These are phyloP conservation scores for Rhinogobius similis DNA, from an alignment of 2,113 vertebrate genomes.

Conservation along the genomic window DNA sequence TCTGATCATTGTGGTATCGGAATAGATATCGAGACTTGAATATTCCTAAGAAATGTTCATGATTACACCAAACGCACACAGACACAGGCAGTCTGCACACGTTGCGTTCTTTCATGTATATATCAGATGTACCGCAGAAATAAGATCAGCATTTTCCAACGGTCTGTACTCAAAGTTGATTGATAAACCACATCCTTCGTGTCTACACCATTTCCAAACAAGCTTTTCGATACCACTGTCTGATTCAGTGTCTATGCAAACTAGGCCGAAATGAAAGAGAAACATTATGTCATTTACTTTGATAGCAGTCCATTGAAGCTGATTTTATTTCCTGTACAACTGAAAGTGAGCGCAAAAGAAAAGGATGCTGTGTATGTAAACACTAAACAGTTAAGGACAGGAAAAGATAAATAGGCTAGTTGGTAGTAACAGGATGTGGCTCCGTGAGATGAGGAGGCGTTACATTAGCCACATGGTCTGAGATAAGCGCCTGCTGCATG, in stretches of 20 bases:
- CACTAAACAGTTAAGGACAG: not conserved
- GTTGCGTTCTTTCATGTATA: not conserved
- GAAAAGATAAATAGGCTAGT: not conserved
- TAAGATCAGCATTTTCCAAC: no score
- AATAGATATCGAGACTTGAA: no score
- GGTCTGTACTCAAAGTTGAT: no score
- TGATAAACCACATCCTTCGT: no score
- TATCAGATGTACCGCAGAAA: not conserved
- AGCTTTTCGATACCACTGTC: constrained; percentile 2
- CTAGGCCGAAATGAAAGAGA: constrained; percentile 6
- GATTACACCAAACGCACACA: no score
- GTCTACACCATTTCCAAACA: not conserved
- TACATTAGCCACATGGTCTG: not conserved
- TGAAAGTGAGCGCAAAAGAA: constrained; percentile 14
- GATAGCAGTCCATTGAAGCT: not conserved
- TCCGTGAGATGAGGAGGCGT: not conserved
- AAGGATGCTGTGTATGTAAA: constrained; percentile 5
- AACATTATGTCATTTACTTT: not conserved
- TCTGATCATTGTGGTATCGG: no score
- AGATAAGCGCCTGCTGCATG: constrained; percentile 14
- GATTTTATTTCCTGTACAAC: not conserved
- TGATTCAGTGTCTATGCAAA: constrained; percentile 9
- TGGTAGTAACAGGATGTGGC: not conserved
- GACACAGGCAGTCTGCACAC: not conserved
- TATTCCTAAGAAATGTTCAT: no score